Evolutionary conservation across 1,140 invertebrate species (phyloP), one percentile per base, ranked within the genome.

Genomic region (Calliopsis andreniformis): DNA sequence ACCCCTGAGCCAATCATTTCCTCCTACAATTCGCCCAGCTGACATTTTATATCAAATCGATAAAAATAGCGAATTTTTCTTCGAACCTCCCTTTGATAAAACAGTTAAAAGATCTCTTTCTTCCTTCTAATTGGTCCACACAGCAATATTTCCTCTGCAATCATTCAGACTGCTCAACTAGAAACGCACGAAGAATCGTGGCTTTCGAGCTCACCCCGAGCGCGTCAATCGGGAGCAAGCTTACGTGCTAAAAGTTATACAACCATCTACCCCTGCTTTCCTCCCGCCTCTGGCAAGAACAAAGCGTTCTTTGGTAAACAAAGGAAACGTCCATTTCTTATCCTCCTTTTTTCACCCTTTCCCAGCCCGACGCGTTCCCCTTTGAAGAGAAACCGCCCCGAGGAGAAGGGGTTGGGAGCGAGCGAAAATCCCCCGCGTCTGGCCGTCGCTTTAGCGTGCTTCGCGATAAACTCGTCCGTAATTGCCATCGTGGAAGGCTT

Each of bases 401-500:
- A 7, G 45, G 56, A 32, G 20, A 25, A 53, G 45, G 49, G 30
- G 18, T 23, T n/a, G 45, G 12, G 51, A 56, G 47, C 64, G 42
- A 30, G 20, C 62, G 76, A 67, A 78, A 78, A 72, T 78, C 47
- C 61, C 76, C 28, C 47, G 68, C 51, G 61, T 43, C 25, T 51
- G 49, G 25, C 23, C 35, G 25, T n/a, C 35, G 56, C 49, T 66
- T 18, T 39, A 53, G 23, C 32, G 20, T 63, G 47, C 61, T 56
- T 68, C 62, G 62, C 73, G 79, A 81, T 82, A 77, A 82, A 68
- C 35, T 51, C 55, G n/a, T 23, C 35, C 62, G 75, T 76, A 83
- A 83, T 82, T 83, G 80, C 59, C 68, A 42, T 53, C 53, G 39
- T 43, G 20, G n/a, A 35, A 18, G 32, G 58, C 58, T 81, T 64